Evolutionary conservation across 2,797 vertebrate genomes (phyloP).

Genomic region (Streptopelia turtur): DNA sequence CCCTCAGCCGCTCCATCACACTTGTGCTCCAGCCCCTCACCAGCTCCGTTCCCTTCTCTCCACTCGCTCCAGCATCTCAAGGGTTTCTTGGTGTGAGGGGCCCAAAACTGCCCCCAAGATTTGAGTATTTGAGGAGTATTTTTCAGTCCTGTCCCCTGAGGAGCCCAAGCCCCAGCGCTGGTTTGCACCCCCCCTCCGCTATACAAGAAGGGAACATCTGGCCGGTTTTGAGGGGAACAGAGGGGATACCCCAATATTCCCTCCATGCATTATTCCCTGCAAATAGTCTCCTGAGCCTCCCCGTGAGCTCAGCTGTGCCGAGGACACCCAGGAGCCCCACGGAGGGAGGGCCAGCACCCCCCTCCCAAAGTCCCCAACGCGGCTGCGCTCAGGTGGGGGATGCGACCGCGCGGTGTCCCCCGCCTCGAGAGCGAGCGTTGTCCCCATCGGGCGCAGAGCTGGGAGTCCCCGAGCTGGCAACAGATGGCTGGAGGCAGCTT

Average conservation of each 20-base stretch:
- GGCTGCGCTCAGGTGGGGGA: slow-evolving; percentile 30
- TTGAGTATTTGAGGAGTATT: too few relatives aligned
- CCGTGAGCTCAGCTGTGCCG: background rate
- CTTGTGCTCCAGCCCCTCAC: too few relatives aligned
- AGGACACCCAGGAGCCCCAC: background rate
- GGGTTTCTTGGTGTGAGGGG: too few relatives aligned
- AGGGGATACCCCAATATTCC: background rate
- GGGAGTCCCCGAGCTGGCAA: slow-evolving; percentile 24
- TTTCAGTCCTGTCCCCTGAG: background rate
- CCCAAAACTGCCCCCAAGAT: too few relatives aligned
- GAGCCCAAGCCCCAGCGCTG: background rate
- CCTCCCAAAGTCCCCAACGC: fast-evolving
- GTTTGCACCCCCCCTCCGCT: background rate
- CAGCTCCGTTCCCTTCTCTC: too few relatives aligned
- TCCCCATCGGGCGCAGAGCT: background rate
- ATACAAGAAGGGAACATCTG: background rate
- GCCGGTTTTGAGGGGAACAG: fast-evolving
- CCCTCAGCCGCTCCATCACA: too few relatives aligned
- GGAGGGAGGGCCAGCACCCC: background rate
- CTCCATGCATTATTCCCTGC: fast-evolving
- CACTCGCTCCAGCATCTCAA: too few relatives aligned
- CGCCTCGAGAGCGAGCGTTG: background rate
- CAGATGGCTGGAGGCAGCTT: slow-evolving; percentile 64
- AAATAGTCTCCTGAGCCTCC: background rate
- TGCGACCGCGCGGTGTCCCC: fast-evolving